Evolutionary conservation across 2,888 invertebrate genomes (phyloP).

Genomic region (Troglohyphantes excavatus): DNA sequence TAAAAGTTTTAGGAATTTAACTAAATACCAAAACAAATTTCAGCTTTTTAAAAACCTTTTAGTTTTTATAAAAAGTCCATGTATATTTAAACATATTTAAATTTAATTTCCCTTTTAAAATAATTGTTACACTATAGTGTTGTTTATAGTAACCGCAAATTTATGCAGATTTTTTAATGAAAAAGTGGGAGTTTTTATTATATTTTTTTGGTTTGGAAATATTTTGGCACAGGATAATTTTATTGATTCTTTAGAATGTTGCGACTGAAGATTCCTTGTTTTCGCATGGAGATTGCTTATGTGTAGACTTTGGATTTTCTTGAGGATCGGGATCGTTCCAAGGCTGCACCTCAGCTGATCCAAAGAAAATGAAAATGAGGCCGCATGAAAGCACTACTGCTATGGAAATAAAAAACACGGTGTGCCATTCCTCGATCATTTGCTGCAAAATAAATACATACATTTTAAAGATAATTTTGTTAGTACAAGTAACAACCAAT

Average conservation of each 20-base stretch:
- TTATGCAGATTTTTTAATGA: too few species aligned
- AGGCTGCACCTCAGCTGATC: constrained; percentile 12
- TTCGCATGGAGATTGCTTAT: not conserved
- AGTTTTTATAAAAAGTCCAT: too few species aligned
- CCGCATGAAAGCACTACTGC: not conserved
- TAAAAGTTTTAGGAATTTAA: too few species aligned
- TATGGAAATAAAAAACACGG: constrained; percentile 16
- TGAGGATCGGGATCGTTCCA: constrained; percentile 9
- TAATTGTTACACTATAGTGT: too few species aligned
- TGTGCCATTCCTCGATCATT: constrained; percentile 11
- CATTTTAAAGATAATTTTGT: not conserved
- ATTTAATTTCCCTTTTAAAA: too few species aligned
- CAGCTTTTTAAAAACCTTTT: too few species aligned
- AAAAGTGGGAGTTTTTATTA: too few species aligned
- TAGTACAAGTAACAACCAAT: not conserved
- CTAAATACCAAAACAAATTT: too few species aligned
- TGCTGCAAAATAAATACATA: constrained; percentile 4
- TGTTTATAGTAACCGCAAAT: too few species aligned
- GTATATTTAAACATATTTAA: too few species aligned
- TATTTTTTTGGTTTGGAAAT: too few species aligned
- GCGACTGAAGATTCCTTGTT: not conserved
- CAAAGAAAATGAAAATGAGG: constrained; percentile 2
- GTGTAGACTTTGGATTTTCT: not conserved
- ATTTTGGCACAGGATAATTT: too few species aligned
- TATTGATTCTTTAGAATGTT: not conserved